phyloP scores from a whole-genome alignment of 2,797 vertebrate species.

The Atherinosoma microstoma region DNA sequence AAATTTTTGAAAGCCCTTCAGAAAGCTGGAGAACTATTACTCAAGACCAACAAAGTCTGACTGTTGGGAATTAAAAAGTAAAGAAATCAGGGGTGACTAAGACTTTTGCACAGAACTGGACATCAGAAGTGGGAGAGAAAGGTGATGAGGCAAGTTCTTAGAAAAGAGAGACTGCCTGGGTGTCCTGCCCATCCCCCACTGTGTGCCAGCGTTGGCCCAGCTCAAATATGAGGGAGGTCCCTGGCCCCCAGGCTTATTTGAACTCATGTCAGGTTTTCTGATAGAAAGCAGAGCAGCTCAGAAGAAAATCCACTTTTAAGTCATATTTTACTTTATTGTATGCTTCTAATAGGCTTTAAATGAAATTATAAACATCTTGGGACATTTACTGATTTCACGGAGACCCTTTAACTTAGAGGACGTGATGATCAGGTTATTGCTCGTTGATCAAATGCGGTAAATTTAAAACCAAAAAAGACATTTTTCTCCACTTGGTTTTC shows the following conservation, averaged over 20 bases:
- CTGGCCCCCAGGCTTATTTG: constrained; percentile 35
- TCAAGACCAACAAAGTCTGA: no score
- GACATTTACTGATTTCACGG: no score
- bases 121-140: constrained; percentile 22
- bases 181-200: constrained; percentile 60
- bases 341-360: background rate
- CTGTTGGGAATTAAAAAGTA: no score
- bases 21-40: no score
- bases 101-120: background rate
- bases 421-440: no score
- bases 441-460: no score
- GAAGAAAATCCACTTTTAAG: constrained; percentile 7
- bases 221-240: constrained; percentile 54
- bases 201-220: constrained; percentile 38
- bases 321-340: background rate
- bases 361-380: no score
- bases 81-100: no score
- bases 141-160: constrained; percentile 18
- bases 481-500: no score
- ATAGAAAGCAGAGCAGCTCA: constrained; percentile 2
- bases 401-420: no score
- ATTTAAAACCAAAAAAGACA: no score
- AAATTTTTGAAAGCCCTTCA: no score
- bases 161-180: background rate
- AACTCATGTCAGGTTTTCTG: constrained; percentile 40